Percentiles rank a stretch among this genome's conserved stretches.
These are phyloP conservation scores for Agriopis marginaria DNA, from an alignment of 2,888 invertebrate species.

Conservation along the genomic window DNA sequence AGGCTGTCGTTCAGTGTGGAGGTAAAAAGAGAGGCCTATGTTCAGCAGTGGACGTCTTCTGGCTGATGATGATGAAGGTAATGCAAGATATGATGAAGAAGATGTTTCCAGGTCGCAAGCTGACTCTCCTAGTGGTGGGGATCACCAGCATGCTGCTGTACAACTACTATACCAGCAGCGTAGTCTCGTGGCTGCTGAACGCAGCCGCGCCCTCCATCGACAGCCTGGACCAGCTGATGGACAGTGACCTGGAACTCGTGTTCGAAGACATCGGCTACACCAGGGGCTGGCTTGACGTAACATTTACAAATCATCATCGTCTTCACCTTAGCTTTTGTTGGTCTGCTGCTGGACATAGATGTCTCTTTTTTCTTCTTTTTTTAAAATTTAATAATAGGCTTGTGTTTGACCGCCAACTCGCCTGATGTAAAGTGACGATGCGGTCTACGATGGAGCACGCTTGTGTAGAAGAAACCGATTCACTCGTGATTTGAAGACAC, in stretches of 20 bases:
- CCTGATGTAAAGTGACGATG: too few species aligned
- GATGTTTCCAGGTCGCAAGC: conserved; percentile 62
- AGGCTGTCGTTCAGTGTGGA: too few species aligned
- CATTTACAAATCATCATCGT: conserved; percentile 14
- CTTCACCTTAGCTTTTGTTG: not conserved
- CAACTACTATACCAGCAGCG: conserved; percentile 87
- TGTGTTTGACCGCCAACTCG: too few species aligned
- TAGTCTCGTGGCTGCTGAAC: conserved; percentile 86
- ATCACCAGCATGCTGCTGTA: conserved; percentile 81
- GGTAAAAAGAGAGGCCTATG: too few species aligned
- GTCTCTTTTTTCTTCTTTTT: too few species aligned
- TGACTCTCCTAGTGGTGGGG: conserved; percentile 69
- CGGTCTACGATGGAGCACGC: too few species aligned
- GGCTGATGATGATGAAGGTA: too few species aligned
- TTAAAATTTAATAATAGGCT: too few species aligned
- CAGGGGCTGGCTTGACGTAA: conserved; percentile 76
- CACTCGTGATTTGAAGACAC: too few species aligned
- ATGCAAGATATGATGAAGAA: not conserved
- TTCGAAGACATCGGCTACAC: conserved; percentile 84
- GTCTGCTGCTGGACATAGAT: too few species aligned
- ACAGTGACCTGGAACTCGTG: conserved; percentile 80
- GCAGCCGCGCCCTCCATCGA: conserved; percentile 77
- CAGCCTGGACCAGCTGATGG: conserved; percentile 78
- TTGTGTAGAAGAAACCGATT: too few species aligned
- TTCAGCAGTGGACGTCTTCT: too few species aligned